Base-by-base conservation (phyloP, 2,113 vertebrate species). In the Mionectes macconnelli region DNA sequence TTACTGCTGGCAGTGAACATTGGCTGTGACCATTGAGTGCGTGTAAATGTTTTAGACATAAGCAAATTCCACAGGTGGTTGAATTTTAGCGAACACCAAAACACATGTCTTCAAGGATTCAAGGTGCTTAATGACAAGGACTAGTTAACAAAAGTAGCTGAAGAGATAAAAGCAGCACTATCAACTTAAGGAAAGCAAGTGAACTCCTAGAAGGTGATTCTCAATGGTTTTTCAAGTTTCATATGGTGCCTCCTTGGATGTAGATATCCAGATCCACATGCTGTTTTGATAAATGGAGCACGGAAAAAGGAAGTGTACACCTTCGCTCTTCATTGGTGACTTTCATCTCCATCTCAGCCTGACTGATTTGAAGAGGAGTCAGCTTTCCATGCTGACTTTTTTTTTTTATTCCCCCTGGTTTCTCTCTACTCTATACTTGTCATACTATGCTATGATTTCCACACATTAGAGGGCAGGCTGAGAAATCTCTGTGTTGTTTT, bases 61-160 rank as follows among this genome's bases (percentile, higher is more conserved):
- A 94, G 59, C 37, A 93, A 94, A 93, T 92, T 90, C 73, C 68
- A 90, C 28, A 86, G 94, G 91, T 93, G 82, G 69, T 17, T 83
- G 89, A 96, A 95, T 96, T 96, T 75, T 90, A 96, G 66, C 84
- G 92, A 96, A 89, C 69, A 87, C 49, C 66, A 66, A 66, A 77
- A 40, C 27, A 35, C 20, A 49, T 0, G 0, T 37, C 40, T 91
- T 63, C 53, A 49, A 85, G 37, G 31, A 56, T 52, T 68, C 20
- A 33, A 42, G 31, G 25, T 45, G 67, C n/a, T 57, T 91, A 57
- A n/a, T 72, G 31, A 37, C 56, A 79, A 44, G 20, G 15, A 50
- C 18, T 55, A 37, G n/a, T 64, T 87, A 87, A 64, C 18, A 69
- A 40, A 50, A 66, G 69, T 44, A 72, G 23, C 40, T 60, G 28